phyloP scores from a whole-genome alignment of 2,113 vertebrate genomes.

The Fregata magnificens region DNA sequence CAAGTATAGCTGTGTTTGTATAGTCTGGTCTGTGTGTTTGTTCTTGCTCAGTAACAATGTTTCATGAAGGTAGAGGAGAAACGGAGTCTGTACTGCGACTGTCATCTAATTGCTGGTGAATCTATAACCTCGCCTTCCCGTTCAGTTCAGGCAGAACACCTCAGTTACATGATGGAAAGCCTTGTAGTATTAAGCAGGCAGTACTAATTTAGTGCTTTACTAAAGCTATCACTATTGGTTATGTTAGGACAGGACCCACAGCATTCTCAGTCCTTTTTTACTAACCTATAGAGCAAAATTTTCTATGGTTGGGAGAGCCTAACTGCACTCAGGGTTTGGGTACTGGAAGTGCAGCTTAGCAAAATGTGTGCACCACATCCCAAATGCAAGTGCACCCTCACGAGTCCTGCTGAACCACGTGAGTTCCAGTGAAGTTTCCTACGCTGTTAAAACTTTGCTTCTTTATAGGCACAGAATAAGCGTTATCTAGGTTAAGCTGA shows the following conservation, averaged over 20 bases:
- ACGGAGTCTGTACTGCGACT: background rate
- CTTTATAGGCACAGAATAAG: background rate
- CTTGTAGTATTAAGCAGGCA: background rate
- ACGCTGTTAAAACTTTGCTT: background rate
- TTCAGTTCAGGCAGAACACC: background rate
- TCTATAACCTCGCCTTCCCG: background rate
- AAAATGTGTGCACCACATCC: background rate
- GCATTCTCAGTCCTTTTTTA: background rate
- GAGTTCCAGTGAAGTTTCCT: background rate
- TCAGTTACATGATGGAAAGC: background rate
- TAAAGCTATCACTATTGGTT: background rate
- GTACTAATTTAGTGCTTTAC: background rate
- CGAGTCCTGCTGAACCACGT: fast-evolving
- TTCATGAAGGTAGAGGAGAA: background rate
- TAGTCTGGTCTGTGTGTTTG: background rate
- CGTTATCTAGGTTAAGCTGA: constrained; percentile 15
- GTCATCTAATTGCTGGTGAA: background rate
- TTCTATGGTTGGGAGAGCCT: background rate
- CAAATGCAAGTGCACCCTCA: background rate
- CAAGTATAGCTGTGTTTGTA: background rate
- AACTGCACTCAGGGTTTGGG: background rate
- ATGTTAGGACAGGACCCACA: background rate
- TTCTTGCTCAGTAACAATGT: background rate
- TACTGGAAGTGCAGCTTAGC: background rate
- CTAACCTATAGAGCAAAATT: fast-evolving